A percentile compares a stretch with the other conserved stretches of the same genome.
Conservation (phyloP, 1,140 invertebrate species). For the Psilanteris sp. region DNA sequence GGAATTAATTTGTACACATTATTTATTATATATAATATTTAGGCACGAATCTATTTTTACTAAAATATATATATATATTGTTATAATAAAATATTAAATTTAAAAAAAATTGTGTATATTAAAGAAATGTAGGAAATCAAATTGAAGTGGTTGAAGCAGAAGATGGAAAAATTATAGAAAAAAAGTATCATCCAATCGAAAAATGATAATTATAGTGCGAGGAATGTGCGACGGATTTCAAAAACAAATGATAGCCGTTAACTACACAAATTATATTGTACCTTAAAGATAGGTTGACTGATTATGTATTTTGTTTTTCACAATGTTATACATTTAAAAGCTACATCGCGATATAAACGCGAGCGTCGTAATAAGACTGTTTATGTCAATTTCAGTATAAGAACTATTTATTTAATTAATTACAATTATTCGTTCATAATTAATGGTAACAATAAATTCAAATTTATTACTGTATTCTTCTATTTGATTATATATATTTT, state of each 20-base stretch:
- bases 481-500: constrained; percentile 8
- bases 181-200: no score
- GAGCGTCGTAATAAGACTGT: constrained; percentile 79
- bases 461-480: constrained; percentile 66
- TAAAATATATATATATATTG: no score
- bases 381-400: constrained; percentile 78
- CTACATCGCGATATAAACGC: constrained; percentile 73
- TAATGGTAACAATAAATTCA: constrained; percentile 70
- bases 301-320: constrained; percentile 72
- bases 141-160: no score
- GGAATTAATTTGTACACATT: no score
- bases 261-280: constrained; percentile 61
- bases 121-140: no score
- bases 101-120: no score
- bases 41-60: no score
- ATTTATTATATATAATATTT: no score
- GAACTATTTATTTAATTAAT: constrained; percentile 72
- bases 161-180: no score
- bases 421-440: constrained; percentile 68
- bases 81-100: no score
- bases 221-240: constrained; percentile 39
- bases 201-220: constrained; percentile 44
- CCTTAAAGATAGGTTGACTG: constrained; percentile 70
- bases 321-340: constrained; percentile 68
- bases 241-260: constrained; percentile 56